Conservation (phyloP, 2,888 invertebrate genomes). For the Rambutsinella grinnellia region DNA sequence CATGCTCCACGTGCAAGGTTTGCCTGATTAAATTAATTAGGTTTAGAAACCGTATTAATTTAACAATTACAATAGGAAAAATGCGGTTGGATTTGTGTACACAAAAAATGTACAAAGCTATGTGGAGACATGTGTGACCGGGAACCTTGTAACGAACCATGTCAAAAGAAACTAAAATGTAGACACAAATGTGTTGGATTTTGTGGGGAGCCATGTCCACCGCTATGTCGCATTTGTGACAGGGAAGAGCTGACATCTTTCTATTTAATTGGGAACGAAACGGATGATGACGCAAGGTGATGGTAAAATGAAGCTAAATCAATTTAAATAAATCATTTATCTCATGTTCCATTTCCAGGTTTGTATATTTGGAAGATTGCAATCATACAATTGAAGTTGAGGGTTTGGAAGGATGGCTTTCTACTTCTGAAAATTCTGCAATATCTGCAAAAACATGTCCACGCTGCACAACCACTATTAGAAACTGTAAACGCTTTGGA, state of each 20-base stretch:
- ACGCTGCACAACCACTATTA: conserved; percentile 27
- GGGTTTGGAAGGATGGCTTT: conserved; percentile 61
- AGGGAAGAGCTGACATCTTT: conserved; percentile 66
- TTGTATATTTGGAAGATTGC: conserved; percentile 67
- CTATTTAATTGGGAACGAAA: conserved; percentile 12
- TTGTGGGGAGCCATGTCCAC: conserved; percentile 80
- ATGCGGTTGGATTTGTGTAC: conserved; percentile 28
- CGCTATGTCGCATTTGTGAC: conserved; percentile 74
- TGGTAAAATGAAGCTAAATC: background rate
- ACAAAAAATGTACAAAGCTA: conserved; percentile 14
- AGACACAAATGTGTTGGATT: conserved; percentile 72
- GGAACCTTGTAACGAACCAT: conserved; percentile 68
- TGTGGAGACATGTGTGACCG: conserved; percentile 68
- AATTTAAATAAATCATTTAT: conserved; percentile 7
- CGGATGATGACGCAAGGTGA: conserved; percentile 26
- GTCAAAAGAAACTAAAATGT: conserved; percentile 66
- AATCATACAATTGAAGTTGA: conserved; percentile 59
- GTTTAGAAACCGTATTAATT: no score
- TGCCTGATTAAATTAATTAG: no score
- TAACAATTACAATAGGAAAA: conserved; percentile 25
- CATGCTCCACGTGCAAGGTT: conserved; percentile 55
- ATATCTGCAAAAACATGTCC: conserved; percentile 39
- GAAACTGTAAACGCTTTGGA: conserved; percentile 38
- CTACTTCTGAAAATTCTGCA: background rate
- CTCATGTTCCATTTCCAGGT: conserved; percentile 65